Conservation (phyloP, 2,113 vertebrate genomes). For the Sphyrna mokarran region DNA sequence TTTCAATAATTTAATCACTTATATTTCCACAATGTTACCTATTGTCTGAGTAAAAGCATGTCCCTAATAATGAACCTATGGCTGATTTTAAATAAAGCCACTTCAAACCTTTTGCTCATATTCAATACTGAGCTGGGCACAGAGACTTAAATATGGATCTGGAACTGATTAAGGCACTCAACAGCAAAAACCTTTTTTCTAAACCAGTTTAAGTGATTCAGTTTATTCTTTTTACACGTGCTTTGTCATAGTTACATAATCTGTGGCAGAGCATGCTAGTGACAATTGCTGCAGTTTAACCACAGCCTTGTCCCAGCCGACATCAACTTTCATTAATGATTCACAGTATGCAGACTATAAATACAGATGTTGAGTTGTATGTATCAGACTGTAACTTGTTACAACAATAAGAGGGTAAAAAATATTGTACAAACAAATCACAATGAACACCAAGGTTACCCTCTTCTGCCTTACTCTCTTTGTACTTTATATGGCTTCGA, state of each 20-base stretch:
- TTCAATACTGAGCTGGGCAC: too few relatives aligned
- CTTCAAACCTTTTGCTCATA: not conserved
- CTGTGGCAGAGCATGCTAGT: too few relatives aligned
- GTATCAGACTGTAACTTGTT: not conserved
- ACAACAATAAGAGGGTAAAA: not conserved
- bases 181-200: not conserved
- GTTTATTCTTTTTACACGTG: not conserved
- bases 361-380: not conserved
- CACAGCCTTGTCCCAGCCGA: not conserved
- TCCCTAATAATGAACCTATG: not conserved
- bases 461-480: not conserved
- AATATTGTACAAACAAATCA: not conserved
- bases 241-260: not conserved
- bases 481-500: not conserved
- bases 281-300: not conserved
- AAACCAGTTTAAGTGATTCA: not conserved
- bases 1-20: not conserved
- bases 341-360: not conserved
- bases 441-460: not conserved
- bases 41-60: not conserved
- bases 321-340: not conserved
- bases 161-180: not conserved
- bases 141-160: not conserved
- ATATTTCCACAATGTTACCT: not conserved
- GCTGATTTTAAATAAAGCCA: not conserved